These are phyloP conservation scores for Heliconius aoede DNA, from an alignment of 2,888 invertebrate genomes.

Conservation along the genomic window DNA sequence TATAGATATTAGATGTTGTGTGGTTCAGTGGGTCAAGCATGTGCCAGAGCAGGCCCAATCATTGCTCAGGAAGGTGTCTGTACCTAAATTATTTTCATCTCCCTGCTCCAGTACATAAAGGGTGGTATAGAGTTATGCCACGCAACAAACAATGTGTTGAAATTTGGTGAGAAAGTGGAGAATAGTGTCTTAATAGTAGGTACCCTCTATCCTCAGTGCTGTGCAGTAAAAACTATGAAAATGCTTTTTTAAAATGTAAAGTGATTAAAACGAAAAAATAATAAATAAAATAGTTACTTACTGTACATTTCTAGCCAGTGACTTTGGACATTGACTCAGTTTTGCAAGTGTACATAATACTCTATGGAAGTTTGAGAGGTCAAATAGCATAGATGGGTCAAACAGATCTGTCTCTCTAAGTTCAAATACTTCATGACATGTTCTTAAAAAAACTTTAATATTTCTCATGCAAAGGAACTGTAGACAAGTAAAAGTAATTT, in stretches of 20 bases:
- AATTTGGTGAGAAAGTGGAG: too few species aligned
- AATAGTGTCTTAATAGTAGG: neutral
- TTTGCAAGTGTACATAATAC: conserved; percentile 95
- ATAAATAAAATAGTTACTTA: conserved; percentile 83
- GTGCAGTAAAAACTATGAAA: too few species aligned
- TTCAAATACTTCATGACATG: conserved; percentile 93
- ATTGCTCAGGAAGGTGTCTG: neutral
- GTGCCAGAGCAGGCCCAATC: too few species aligned
- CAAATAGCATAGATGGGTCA: conserved; percentile 97
- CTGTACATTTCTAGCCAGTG: conserved; percentile 87
- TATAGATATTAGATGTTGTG: neutral
- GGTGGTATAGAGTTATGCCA: neutral
- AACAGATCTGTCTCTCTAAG: conserved; percentile 94
- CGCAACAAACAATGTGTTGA: neutral
- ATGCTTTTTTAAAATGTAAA: neutral
- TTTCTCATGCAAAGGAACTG: conserved; percentile 98
- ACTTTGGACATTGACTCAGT: conserved; percentile 91
- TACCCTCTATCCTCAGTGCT: neutral
- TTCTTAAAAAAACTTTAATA: conserved; percentile 95
- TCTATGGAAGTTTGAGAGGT: conserved; percentile 96
- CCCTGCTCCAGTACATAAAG: neutral
- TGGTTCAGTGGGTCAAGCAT: neutral
- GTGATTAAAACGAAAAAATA: neutral
- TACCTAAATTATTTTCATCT: neutral
- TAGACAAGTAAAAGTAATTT: conserved; percentile 32